Conservation (phyloP, 2,113 vertebrate genomes). For the Macroglossus sobrinus region DNA sequence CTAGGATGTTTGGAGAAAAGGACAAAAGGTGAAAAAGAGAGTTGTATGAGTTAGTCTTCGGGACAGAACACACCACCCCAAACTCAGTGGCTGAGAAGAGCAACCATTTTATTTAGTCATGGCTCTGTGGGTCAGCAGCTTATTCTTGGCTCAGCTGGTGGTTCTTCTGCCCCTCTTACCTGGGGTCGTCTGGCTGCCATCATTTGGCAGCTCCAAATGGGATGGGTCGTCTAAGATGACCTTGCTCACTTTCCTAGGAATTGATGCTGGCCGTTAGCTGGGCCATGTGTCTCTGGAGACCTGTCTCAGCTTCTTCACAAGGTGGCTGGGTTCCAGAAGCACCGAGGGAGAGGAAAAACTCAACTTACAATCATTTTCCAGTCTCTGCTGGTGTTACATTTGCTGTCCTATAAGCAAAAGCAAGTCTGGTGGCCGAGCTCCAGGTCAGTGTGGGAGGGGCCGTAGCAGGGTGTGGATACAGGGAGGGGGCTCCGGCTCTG, state of each 20-base stretch:
- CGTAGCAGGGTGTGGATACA: not conserved
- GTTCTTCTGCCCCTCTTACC: not conserved
- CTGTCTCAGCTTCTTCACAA: not conserved
- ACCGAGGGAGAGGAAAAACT: not conserved
- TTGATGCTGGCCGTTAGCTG: not conserved
- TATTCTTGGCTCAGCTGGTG: not conserved
- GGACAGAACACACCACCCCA: not conserved
- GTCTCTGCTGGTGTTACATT: slow-evolving; percentile 1
- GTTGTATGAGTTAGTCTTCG: not conserved
- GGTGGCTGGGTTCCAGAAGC: not conserved
- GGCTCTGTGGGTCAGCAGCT: not conserved
- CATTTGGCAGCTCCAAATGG: not conserved
- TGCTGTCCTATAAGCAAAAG: slow-evolving; percentile 12
- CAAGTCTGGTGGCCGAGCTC: not conserved
- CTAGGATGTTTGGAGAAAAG: not conserved
- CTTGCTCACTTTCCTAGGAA: not conserved
- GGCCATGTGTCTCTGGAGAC: not conserved
- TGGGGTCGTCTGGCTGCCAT: not conserved
- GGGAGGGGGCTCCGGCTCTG: not conserved
- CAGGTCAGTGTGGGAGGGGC: not conserved
- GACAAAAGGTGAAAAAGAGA: not conserved
- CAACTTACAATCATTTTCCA: not conserved
- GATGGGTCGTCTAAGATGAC: not conserved
- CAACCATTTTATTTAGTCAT: not conserved
- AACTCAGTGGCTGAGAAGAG: not conserved